These are phyloP conservation scores for Nymphicus hollandicus DNA, from an alignment of 2,113 vertebrate genomes.

Conservation along the genomic window DNA sequence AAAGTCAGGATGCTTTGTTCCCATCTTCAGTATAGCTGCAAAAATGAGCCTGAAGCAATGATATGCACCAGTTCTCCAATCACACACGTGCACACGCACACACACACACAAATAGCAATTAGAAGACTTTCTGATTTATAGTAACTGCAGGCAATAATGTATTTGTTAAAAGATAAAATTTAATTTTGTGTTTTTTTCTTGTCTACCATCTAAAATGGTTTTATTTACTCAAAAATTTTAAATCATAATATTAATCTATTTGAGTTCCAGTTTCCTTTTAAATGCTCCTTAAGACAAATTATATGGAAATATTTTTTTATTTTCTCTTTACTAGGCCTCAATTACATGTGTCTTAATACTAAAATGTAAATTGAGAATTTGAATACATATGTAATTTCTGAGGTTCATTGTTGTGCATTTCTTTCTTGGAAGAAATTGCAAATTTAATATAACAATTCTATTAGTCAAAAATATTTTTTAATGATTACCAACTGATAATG, in stretches of 20 bases:
- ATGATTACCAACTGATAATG: background rate
- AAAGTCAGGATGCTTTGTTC: background rate
- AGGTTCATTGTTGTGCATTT: background rate
- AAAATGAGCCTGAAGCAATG: background rate
- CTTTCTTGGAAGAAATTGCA: background rate
- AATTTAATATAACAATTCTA: background rate
- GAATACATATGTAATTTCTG: background rate
- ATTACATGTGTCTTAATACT: background rate
- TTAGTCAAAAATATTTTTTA: background rate
- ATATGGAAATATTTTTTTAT: background rate
- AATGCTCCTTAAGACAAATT: background rate
- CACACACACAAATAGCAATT: background rate
- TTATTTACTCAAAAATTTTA: background rate
- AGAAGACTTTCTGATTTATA: background rate
- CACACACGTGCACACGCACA: too few relatives aligned
- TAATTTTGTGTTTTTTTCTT: background rate
- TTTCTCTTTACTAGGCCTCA: background rate
- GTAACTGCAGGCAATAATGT: background rate
- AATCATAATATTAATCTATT: background rate
- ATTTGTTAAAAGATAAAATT: background rate
- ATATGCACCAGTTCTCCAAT: background rate
- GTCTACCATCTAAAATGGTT: background rate
- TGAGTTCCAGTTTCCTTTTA: background rate
- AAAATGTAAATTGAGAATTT: background rate
- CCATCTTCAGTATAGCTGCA: background rate